These are phyloP conservation scores for Enchytraeus crypticus DNA, from an alignment of 2,888 invertebrate species.

Conservation along the genomic window DNA sequence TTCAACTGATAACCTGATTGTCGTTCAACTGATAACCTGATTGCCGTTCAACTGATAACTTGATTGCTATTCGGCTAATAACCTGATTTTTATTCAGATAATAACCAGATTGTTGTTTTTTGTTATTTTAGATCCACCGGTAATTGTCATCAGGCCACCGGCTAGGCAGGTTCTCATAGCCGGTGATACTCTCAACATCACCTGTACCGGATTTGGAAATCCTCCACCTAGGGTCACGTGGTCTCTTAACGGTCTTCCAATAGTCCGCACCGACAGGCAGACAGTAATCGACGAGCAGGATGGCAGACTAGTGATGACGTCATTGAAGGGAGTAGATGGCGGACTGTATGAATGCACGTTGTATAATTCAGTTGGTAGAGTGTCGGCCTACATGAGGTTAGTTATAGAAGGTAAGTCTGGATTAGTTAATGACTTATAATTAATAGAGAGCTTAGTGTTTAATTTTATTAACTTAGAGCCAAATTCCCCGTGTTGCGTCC, in stretches of 20 bases:
- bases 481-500: too few species aligned
- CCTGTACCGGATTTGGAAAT: conserved; percentile 4
- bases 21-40: too few species aligned
- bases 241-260: conserved; percentile 3
- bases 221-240: conserved; percentile 4
- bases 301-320: not conserved
- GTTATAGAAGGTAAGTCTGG: not conserved
- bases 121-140: conserved; percentile 1
- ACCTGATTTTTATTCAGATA: too few species aligned
- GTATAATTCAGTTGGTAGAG: not conserved
- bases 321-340: not conserved
- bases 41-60: too few species aligned
- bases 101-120: too few species aligned
- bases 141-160: not conserved
- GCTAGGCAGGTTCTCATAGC: not conserved
- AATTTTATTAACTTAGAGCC: too few species aligned
- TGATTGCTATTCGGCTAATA: too few species aligned
- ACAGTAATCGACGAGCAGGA: not conserved
- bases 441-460: too few species aligned
- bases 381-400: not conserved
- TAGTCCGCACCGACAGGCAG: not conserved
- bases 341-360: not conserved
- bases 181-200: conserved; percentile 1
- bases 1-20: too few species aligned
- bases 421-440: not conserved